Percentiles rank a stretch among this genome's conserved stretches.
Conservation (phyloP, 35 echinoderm and acorn worm species). For the Diadema setosum region DNA sequence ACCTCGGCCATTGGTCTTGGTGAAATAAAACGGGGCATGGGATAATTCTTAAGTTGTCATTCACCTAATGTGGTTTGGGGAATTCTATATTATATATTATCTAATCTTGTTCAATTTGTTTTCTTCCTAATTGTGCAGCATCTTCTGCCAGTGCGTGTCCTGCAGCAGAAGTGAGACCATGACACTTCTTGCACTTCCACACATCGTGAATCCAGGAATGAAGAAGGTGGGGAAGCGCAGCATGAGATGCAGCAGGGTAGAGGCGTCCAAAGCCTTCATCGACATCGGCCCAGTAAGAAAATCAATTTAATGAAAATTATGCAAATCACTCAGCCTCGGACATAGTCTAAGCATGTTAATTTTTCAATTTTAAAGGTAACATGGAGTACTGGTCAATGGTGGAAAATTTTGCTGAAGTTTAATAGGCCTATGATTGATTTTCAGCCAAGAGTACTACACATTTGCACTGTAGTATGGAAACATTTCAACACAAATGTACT, state of each 20-base stretch:
- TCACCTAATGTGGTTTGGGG: too few species aligned
- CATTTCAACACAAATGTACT: too few species aligned
- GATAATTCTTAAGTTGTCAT: too few species aligned
- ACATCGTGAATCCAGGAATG: background rate
- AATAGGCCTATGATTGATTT: too few species aligned
- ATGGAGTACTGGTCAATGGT: too few species aligned
- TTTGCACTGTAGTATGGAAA: too few species aligned
- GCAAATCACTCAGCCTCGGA: too few species aligned
- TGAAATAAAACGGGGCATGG: background rate
- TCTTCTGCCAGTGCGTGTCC: background rate
- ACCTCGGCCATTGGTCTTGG: background rate
- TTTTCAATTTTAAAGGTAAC: background rate
- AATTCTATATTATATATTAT: background rate
- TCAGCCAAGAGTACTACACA: too few species aligned
- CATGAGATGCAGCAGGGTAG: background rate
- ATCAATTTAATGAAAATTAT: background rate
- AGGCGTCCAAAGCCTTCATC: background rate
- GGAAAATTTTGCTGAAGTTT: too few species aligned
- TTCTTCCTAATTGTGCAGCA: background rate
- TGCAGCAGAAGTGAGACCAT: background rate
- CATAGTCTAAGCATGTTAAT: background rate
- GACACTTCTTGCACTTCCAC: too few species aligned
- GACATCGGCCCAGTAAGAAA: background rate
- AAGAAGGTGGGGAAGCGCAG: background rate
- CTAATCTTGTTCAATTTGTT: background rate